A percentile compares a stretch with the other conserved stretches of the same genome.
Evolutionary conservation across 2,888 invertebrate species (phyloP).

Genomic region (Ramazzottius varieornatus): DNA sequence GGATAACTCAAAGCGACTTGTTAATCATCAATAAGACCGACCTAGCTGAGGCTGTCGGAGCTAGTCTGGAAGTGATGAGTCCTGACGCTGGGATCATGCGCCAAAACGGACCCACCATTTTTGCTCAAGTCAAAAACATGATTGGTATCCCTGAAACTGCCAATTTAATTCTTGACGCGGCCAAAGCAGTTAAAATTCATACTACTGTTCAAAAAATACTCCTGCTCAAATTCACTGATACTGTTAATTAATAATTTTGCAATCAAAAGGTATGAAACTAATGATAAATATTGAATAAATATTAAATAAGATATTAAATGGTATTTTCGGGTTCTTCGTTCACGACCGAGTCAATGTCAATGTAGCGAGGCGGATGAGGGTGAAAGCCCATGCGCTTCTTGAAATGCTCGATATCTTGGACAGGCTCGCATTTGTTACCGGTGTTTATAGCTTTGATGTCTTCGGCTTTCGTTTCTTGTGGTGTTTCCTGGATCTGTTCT

Average conservation of each 20-base stretch:
- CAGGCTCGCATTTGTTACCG: background rate
- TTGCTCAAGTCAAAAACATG: constrained; percentile 16
- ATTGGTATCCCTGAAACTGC: constrained; percentile 15
- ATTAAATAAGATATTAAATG: too few species aligned
- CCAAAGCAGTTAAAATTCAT: too few species aligned
- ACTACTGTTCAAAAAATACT: too few species aligned
- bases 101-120: constrained; percentile 15
- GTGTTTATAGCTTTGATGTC: background rate
- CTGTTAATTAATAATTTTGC: too few species aligned
- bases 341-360: background rate
- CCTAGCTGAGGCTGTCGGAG: constrained; percentile 19
- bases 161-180: constrained; percentile 12
- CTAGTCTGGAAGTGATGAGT: constrained; percentile 18
- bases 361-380: background rate
- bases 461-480: too few species aligned
- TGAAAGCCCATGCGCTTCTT: background rate
- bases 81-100: constrained; percentile 15
- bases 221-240: too few species aligned
- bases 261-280: too few species aligned
- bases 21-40: constrained; percentile 20
- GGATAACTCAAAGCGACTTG: constrained; percentile 20
- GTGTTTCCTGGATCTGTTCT: too few species aligned
- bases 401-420: background rate
- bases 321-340: too few species aligned
- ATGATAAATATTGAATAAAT: too few species aligned